Evolutionary conservation across 2,888 invertebrate species (phyloP), one percentile per base, ranked within the genome.

Genomic region (Cephus rjabovi): DNA sequence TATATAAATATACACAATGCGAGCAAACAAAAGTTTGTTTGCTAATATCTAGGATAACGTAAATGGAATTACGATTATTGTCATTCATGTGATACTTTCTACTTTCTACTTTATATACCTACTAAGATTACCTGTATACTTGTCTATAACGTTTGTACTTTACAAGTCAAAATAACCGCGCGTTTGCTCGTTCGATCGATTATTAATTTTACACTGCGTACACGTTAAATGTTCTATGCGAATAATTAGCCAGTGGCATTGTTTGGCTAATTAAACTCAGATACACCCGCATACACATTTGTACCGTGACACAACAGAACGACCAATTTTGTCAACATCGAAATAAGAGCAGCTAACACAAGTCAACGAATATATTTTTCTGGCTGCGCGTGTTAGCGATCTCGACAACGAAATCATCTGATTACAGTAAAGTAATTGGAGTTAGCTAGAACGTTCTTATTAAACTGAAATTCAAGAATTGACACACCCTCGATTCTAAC

Each of bases 41-140:
- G 35, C 74, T 74, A 30, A 35, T 3, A 56, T 74, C 12, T 15
- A 34, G n/a, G 74, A 74, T 74, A 74, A 74, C 34, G n/a, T 34
- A 30, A 30, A 35, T 34, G 34, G 15, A 23, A 74, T 74, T 74
- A 87, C 85, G 82, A 86, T 88, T 86, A 87, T 88, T 88, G 86
- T 87, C 88, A 87, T 89, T 87, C 87, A 89, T 90, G 89, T 90
- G 88, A 90, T 90, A 90, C 89, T 88, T 89, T 88, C 88, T 86
- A 90, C 88, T 90, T 89, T 90, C 88, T 89, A 90, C 88, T 88
- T 87, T 89, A 85, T 89, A 88, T 88, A 90, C 87, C 86, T 89
- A 78, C 23, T 56, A 56, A 56, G 40, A 56, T 23, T 83, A 87
- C 40, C 3, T 56, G 81, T 86, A 84, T 87, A 86, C 83, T 86